Evolutionary conservation across 2,888 invertebrate genomes (phyloP), one percentile per base, ranked within the genome.

Genomic region (Panzeria rudis): DNA sequence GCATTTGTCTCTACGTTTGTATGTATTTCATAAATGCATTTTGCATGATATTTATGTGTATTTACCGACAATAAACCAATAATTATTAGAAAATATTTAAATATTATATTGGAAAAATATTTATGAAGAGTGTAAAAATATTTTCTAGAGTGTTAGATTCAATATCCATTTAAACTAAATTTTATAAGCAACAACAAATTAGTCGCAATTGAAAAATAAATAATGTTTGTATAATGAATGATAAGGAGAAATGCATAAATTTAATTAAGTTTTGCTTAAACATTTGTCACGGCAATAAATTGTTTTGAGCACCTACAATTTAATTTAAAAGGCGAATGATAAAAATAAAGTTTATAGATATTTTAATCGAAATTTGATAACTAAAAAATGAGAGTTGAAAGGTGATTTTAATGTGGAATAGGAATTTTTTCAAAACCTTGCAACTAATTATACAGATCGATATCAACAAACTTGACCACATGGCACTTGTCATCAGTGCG

Each of bases 101-200:
- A 56, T 64, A 38, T 41, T 17, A 13, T 61, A 52, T 69, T 54
- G 54, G n/a, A 17, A 32, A 59, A 35, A 50, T 69, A 41, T 78
- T 71, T 72, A 35, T 64, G 71, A 17, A 32, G 29, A 54, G 54
- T 72, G 32, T 32, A 47, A 54, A 68, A 79, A 61, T 69, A 38
- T 35, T 13, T 56, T 69, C 23, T 15, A n/a, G 13, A 52, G 84
- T 84, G 61, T 80, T 66, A 68, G 72, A 84, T 84, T 79, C 56
- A 79, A 79, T 75, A 50, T 44, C 61, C 61, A 77, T 56, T 44
- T 23, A 15, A 71, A 61, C 68, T 77, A 35, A 68, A 84, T 80
- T 80, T 50, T 68, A 81, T 72, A 66, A 84, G 68, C 44, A 84
- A 59, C 64, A 73, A 61, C 47, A 81, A 81, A 73, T 80, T 73